Conservation (phyloP, 2,888 invertebrate species). For the Nebria brevicollis region DNA sequence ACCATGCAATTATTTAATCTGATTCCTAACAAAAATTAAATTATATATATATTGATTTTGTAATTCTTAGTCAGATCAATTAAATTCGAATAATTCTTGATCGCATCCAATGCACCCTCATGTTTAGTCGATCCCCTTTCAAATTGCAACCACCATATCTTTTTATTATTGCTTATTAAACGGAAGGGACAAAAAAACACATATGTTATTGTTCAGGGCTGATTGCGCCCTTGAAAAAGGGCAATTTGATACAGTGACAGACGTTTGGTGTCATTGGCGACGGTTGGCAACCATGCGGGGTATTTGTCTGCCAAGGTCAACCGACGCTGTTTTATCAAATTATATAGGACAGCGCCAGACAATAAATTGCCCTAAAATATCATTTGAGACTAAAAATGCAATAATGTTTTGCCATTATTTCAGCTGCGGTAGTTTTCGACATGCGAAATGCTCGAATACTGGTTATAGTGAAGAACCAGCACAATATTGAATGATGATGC, state of each 20-base stretch:
- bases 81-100: not conserved
- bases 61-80: not conserved
- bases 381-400: too few species aligned
- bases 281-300: slow-evolving; percentile 18
- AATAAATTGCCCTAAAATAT: too few species aligned
- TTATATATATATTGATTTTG: not conserved
- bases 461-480: not conserved
- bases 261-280: slow-evolving; percentile 20
- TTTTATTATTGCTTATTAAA: slow-evolving; percentile 49
- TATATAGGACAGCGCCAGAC: not conserved
- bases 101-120: not conserved
- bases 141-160: slow-evolving; percentile 6
- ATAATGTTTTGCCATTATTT: too few species aligned
- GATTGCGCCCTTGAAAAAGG: not conserved
- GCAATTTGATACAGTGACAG: slow-evolving; percentile 23
- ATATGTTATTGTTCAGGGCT: slow-evolving; percentile 50
- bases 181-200: slow-evolving; percentile 49
- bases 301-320: slow-evolving; percentile 8
- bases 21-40: not conserved
- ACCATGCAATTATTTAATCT: slow-evolving; percentile 31
- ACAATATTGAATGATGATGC: not conserved
- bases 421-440: too few species aligned
- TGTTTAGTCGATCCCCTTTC: not conserved
- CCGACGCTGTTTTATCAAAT: not conserved
- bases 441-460: too few species aligned